Evolutionary conservation across 2,797 vertebrate genomes (phyloP).

Genomic region (Rhinophrynus dorsalis): DNA sequence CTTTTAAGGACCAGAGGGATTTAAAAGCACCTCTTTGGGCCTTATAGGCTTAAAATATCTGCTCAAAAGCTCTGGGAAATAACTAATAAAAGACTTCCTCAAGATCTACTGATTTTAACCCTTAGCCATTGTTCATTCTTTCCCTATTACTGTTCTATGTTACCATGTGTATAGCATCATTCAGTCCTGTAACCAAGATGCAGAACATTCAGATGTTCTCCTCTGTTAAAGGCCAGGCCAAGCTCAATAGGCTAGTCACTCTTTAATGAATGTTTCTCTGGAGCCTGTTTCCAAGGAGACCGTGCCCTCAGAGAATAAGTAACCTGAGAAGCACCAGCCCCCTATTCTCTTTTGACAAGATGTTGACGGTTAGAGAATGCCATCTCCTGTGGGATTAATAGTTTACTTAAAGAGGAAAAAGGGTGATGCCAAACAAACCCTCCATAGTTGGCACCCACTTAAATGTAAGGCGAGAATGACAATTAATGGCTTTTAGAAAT

Average conservation of each 20-base stretch:
- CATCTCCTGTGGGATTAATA: slow-evolving; percentile 44
- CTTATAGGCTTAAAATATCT: too few species aligned
- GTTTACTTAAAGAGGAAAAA: slow-evolving; percentile 42
- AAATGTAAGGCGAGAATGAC: slow-evolving; percentile 21
- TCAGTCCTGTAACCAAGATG: slow-evolving; percentile 32
- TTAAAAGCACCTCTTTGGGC: too few species aligned
- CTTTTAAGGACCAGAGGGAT: too few species aligned
- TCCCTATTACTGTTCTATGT: slow-evolving; percentile 12
- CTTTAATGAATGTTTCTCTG: slow-evolving; percentile 30
- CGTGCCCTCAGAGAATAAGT: slow-evolving; percentile 39
- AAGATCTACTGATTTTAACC: too few species aligned
- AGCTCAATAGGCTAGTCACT: slow-evolving; percentile 45
- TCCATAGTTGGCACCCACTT: slow-evolving; percentile 39
- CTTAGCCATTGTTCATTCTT: too few species aligned
- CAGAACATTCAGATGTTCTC: slow-evolving; percentile 32
- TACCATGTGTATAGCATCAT: slow-evolving; percentile 18
- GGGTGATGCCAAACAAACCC: slow-evolving; percentile 38
- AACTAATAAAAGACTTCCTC: too few species aligned
- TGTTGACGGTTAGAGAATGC: slow-evolving; percentile 48
- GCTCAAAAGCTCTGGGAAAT: too few species aligned
- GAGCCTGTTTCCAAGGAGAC: slow-evolving; percentile 47
- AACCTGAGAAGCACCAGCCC: slow-evolving; percentile 39
- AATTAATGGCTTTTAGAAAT: slow-evolving; percentile 42
- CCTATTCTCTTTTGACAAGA: slow-evolving; percentile 49
- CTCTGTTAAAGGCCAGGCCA: slow-evolving; percentile 17